Conservation (phyloP, 2,888 invertebrate species). For the Agriopis aurantiaria region DNA sequence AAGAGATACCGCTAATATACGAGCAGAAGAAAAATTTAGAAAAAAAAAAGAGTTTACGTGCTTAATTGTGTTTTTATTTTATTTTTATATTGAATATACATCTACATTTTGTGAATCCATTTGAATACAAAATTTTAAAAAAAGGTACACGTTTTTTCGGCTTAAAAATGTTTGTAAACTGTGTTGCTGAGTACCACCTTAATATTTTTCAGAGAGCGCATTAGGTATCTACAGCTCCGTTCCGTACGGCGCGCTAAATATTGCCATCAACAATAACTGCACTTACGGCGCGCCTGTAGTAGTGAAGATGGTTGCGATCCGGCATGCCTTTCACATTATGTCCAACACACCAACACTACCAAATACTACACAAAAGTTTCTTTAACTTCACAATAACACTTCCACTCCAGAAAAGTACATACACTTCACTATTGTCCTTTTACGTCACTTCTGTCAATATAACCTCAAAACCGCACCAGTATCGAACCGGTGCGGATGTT, state of each 20-base stretch:
- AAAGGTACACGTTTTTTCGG: too few relatives aligned
- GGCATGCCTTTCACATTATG: constrained; percentile 68
- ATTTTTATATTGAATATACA: too few relatives aligned
- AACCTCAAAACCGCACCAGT: constrained; percentile 17
- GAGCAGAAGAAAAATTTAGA: too few relatives aligned
- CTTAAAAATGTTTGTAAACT: too few relatives aligned
- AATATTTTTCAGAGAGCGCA: not conserved
- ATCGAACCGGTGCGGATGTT: constrained; percentile 11
- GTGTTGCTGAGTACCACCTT: too few relatives aligned
- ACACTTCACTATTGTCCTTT: not conserved
- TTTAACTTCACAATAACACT: not conserved
- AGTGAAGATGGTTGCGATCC: constrained; percentile 71
- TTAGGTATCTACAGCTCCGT: not conserved
- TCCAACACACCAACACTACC: constrained; percentile 20
- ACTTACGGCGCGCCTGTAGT: constrained; percentile 71
- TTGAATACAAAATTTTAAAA: too few relatives aligned
- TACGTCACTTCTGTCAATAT: constrained; percentile 16
- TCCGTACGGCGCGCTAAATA: not conserved
- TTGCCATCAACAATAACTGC: constrained; percentile 39
- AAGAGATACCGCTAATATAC: too few relatives aligned
- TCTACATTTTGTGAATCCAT: too few relatives aligned
- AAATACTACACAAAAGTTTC: not conserved
- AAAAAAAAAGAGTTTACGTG: too few relatives aligned
- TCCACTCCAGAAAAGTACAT: not conserved
- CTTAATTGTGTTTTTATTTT: too few relatives aligned